A percentile compares a stretch with the other conserved stretches of the same genome.
Conservation (phyloP, 1,140 invertebrate genomes). For the Calosoma granatense region DNA sequence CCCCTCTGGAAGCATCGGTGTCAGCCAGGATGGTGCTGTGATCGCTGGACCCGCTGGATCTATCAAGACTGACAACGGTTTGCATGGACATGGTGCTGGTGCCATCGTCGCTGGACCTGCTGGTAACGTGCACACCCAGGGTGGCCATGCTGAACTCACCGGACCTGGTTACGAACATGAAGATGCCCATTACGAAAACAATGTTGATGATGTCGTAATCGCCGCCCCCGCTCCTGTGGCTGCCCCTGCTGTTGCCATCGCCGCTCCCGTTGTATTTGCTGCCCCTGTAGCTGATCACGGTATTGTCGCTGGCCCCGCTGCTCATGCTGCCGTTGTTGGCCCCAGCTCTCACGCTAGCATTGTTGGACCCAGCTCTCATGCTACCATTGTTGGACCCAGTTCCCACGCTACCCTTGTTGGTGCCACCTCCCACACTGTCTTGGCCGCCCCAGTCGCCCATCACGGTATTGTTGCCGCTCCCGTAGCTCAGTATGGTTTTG, state of each 20-base stretch:
- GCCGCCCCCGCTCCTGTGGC: neutral
- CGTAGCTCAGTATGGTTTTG: neutral
- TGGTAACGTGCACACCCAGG: neutral
- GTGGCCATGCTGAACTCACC: neutral
- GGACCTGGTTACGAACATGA: neutral
- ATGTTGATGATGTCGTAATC: neutral
- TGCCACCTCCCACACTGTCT: neutral
- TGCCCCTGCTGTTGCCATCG: neutral
- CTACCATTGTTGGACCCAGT: neutral
- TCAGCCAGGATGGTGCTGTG: neutral
- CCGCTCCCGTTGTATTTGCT: neutral
- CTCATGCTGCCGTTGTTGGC: neutral
- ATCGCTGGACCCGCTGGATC: conserved; percentile 1
- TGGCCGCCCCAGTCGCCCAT: neutral
- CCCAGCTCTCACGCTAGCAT: neutral
- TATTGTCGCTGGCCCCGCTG: neutral
- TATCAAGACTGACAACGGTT: neutral
- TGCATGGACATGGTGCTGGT: conserved; percentile 1
- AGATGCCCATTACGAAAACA: neutral
- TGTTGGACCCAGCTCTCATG: neutral
- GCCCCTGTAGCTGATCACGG: neutral
- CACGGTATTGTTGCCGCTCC: neutral
- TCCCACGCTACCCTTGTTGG: too few species aligned
- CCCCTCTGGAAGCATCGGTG: neutral
- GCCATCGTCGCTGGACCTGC: neutral